Conservation (phyloP, 2,113 vertebrate species). For the Tonatia bakeri region DNA sequence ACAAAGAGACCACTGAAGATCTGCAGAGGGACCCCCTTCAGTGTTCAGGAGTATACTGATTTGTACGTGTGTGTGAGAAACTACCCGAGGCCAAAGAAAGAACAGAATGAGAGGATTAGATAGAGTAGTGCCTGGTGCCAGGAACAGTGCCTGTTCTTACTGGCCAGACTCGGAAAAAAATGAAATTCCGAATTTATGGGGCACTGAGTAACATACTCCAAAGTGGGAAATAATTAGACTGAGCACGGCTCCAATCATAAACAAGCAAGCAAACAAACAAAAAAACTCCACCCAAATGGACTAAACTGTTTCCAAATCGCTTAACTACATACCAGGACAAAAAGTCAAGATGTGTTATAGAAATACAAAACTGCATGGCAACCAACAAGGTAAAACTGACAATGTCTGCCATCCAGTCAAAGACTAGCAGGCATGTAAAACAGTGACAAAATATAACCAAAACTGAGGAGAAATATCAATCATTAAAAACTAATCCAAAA, state of each 20-base stretch:
- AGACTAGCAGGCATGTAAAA: background rate
- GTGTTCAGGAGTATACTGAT: background rate
- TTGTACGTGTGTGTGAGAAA: background rate
- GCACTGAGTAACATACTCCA: background rate
- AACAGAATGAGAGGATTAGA: background rate
- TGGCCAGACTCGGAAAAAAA: background rate
- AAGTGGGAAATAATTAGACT: background rate
- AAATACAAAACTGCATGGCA: background rate
- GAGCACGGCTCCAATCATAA: background rate
- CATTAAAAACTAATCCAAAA: background rate
- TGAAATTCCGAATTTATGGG: background rate
- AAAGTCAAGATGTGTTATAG: background rate
- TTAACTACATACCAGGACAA: background rate
- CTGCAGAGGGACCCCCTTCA: background rate
- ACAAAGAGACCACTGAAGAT: background rate
- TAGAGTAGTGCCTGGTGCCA: background rate
- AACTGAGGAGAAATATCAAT: background rate
- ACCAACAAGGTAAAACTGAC: background rate
- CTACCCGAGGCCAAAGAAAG: background rate
- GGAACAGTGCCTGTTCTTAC: background rate
- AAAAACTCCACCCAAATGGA: background rate
- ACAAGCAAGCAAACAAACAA: too few relatives aligned
- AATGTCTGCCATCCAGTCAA: background rate
- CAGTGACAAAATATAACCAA: background rate
- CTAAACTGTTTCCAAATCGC: background rate